These are phyloP conservation scores for human (Homo sapiens) DNA, from an alignment of 2,113 vertebrate genomes.

Conservation along the genomic window DNA sequence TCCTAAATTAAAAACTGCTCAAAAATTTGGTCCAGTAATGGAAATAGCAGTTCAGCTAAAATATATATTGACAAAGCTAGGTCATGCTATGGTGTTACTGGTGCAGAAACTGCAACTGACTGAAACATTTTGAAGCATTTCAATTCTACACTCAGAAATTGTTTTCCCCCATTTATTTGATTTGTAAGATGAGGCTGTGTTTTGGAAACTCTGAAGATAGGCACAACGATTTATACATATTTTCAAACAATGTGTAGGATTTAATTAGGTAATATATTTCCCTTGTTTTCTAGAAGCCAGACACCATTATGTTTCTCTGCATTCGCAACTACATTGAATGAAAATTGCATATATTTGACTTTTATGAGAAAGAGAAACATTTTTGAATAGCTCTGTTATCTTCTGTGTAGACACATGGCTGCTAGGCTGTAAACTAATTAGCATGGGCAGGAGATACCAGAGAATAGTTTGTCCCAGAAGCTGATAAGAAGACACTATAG, in stretches of 20 bases:
- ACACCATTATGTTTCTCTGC: neutral
- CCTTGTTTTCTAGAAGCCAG: slow-evolving; percentile 44
- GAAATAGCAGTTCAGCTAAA: slow-evolving; percentile 61
- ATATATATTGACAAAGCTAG: neutral
- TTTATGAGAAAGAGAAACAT: slow-evolving; percentile 25
- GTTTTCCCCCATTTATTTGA: neutral
- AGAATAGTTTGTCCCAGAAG: slow-evolving; percentile 58
- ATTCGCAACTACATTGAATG: slow-evolving; percentile 24
- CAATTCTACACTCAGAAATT: neutral
- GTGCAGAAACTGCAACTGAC: neutral
- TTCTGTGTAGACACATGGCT: slow-evolving; percentile 14
- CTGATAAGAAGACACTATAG: slow-evolving; percentile 59
- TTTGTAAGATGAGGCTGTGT: neutral
- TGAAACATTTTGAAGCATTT: neutral
- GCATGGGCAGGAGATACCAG: slow-evolving; percentile 13
- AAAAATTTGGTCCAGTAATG: neutral
- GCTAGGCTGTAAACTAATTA: slow-evolving; percentile 39
- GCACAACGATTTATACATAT: neutral
- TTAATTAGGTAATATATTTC: slow-evolving; percentile 55
- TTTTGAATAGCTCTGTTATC: slow-evolving; percentile 39
- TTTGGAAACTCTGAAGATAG: neutral
- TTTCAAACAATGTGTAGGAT: slow-evolving; percentile 6
- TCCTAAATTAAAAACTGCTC: neutral
- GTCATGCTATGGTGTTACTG: neutral
- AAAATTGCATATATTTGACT: slow-evolving; percentile 38